Evolutionary conservation across 2,113 vertebrate genomes (phyloP).

Genomic region (Taxidea taxus): DNA sequence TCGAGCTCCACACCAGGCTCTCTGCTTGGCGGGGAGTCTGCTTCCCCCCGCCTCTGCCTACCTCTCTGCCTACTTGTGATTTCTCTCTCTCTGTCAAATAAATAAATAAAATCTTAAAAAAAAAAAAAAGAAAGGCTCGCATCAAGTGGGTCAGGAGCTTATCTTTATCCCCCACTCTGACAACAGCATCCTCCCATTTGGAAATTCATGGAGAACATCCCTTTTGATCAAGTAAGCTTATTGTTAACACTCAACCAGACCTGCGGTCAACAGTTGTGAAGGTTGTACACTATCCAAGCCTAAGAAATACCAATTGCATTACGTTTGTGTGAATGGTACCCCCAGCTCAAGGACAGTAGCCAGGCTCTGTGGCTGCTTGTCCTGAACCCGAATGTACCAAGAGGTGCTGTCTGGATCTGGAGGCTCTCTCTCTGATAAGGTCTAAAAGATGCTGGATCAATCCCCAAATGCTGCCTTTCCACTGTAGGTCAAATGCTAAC

Average conservation of each 20-base stretch:
- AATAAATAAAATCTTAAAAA: too few relatives aligned
- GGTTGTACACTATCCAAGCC: not conserved
- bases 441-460: not conserved
- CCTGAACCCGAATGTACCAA: not conserved
- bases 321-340: not conserved
- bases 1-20: too few relatives aligned
- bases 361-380: not conserved
- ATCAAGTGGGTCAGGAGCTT: not conserved
- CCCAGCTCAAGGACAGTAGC: not conserved
- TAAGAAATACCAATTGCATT: not conserved
- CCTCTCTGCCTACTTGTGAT: too few relatives aligned
- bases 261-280: not conserved
- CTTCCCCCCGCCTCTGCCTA: too few relatives aligned
- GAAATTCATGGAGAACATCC: not conserved
- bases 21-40: too few relatives aligned
- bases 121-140: not conserved
- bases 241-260: not conserved
- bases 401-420: not conserved
- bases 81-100: too few relatives aligned
- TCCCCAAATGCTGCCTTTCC: not conserved
- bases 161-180: not conserved
- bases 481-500: not conserved
- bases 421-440: not conserved
- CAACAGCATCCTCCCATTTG: not conserved
- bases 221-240: not conserved